Conservation (phyloP, 2,113 vertebrate species). For the Corydoras sp. region DNA sequence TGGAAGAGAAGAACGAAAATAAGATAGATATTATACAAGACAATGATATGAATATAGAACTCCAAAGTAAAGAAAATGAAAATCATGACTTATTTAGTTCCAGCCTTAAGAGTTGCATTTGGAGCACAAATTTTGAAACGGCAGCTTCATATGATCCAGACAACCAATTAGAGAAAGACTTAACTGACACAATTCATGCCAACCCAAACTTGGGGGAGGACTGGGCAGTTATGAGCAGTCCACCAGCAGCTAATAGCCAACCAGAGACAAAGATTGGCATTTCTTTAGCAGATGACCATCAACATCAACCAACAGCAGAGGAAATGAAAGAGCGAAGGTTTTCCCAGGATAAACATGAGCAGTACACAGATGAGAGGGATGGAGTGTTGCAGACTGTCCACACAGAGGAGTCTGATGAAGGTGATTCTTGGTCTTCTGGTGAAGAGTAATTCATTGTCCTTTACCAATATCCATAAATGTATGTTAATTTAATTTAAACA, state of each 20-base stretch:
- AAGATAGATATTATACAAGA: slow-evolving; percentile 38
- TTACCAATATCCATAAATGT: background rate
- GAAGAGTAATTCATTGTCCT: slow-evolving; percentile 46
- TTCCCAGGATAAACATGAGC: slow-evolving; percentile 35
- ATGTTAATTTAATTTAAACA: background rate
- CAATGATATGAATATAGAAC: slow-evolving; percentile 30
- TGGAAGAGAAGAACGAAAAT: slow-evolving; percentile 21
- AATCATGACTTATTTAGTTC: slow-evolving; percentile 41
- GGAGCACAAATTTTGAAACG: slow-evolving; percentile 46
- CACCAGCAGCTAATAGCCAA: slow-evolving; percentile 41
- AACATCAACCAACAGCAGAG: slow-evolving; percentile 1
- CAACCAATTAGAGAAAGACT: slow-evolving; percentile 35
- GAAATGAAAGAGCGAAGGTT: slow-evolving; percentile 33
- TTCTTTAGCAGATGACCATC: slow-evolving; percentile 10
- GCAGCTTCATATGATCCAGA: slow-evolving; percentile 51
- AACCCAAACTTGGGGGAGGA: slow-evolving; percentile 45
- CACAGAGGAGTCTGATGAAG: slow-evolving; percentile 62
- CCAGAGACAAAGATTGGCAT: slow-evolving; percentile 30
- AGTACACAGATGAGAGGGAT: slow-evolving; percentile 32
- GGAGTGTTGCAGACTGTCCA: slow-evolving; percentile 39
- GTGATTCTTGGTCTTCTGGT: slow-evolving; percentile 62
- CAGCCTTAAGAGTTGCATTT: slow-evolving; percentile 50
- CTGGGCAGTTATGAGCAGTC: slow-evolving; percentile 38
- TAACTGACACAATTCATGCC: slow-evolving; percentile 21
- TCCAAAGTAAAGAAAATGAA: slow-evolving; percentile 44